A percentile compares a stretch with the other conserved stretches of the same genome.
phyloP scores from a whole-genome alignment of 2,888 invertebrate genomes.

The Calameuta idolon region DNA sequence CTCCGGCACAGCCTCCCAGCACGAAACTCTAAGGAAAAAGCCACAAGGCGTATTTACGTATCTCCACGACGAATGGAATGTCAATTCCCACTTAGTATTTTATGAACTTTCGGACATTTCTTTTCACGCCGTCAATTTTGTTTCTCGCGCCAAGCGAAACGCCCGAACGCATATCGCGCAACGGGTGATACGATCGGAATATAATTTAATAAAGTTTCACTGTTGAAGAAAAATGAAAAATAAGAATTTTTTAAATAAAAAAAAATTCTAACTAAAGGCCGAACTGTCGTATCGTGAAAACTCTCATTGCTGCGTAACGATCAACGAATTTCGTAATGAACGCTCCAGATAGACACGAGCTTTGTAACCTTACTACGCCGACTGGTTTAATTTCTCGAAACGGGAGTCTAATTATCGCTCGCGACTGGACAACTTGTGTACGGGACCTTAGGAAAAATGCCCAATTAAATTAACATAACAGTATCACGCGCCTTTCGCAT shows the following conservation, averaged over 20 bases:
- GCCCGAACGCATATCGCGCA: background rate
- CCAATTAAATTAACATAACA: background rate
- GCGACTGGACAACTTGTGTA: background rate
- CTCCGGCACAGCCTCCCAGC: background rate
- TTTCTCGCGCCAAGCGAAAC: background rate
- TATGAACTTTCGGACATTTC: background rate
- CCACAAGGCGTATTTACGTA: background rate
- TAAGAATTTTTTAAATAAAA: background rate
- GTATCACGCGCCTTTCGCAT: background rate
- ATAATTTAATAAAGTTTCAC: background rate
- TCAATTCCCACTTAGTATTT: background rate
- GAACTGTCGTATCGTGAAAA: background rate
- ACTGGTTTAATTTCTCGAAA: background rate
- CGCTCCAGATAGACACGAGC: background rate
- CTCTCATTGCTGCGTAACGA: background rate
- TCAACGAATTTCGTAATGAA: background rate
- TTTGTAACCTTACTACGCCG: background rate
- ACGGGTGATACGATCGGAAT: background rate
- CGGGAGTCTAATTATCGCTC: background rate
- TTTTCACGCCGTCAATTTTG: background rate
- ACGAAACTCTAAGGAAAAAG: background rate
- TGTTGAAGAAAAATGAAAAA: background rate
- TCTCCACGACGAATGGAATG: background rate
- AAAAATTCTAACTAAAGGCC: background rate
- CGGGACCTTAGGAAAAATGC: background rate